Conservation (phyloP, 2,113 vertebrate species). For the Leucoraja erinaceus region DNA sequence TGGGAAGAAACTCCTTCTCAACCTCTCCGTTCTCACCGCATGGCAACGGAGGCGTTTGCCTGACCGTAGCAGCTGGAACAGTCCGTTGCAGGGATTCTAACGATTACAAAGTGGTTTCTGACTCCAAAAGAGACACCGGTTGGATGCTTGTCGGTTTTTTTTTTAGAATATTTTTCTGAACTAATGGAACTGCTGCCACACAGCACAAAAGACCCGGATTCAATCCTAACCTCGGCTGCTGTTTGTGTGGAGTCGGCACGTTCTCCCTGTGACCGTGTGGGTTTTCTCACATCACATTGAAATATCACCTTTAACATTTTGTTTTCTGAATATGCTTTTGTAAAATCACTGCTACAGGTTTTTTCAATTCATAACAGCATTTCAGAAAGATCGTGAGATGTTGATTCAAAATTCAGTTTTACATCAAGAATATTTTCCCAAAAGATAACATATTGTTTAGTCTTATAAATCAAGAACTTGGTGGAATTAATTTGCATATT, state of each 20-base stretch:
- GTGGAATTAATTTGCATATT: background rate
- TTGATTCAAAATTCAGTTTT: background rate
- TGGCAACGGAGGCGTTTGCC: no score
- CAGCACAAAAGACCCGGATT: no score
- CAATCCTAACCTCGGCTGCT: no score
- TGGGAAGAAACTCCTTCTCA: no score
- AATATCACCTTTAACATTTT: background rate
- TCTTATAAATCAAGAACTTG: background rate
- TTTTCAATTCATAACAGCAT: background rate
- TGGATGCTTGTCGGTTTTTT: background rate
- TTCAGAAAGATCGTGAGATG: background rate
- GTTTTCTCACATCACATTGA: background rate
- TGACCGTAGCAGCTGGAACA: no score
- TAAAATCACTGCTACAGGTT: no score
- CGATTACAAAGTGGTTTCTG: background rate
- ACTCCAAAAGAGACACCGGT: background rate
- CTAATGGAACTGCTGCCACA: no score
- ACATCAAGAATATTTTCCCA: background rate
- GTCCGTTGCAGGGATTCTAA: no score
- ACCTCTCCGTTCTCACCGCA: no score
- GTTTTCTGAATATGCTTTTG: constrained; percentile 19
- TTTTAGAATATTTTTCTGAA: no score
- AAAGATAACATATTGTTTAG: background rate
- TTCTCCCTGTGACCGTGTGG: no score
- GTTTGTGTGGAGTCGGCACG: no score